Conservation (phyloP, 1,140 invertebrate genomes). For the Monochamus saltuarius region DNA sequence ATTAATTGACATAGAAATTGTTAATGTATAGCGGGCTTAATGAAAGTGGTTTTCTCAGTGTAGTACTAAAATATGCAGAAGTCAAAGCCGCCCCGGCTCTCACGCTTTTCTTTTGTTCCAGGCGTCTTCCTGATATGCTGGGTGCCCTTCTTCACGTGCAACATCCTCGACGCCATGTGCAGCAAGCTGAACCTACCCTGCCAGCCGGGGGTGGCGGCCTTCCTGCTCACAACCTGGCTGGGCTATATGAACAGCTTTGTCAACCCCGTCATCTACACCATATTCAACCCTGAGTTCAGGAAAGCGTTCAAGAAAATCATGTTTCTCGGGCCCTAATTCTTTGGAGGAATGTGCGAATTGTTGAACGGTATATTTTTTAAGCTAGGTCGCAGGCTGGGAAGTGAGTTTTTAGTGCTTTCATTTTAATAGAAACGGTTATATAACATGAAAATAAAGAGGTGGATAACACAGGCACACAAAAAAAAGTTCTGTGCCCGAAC, state of each 20-base stretch:
- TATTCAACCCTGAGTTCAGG: constrained; percentile 98
- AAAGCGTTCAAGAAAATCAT: constrained; percentile 98
- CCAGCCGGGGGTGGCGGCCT: constrained; percentile 83
- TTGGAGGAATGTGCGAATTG: neutral
- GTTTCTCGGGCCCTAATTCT: constrained; percentile 55
- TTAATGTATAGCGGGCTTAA: too few species aligned
- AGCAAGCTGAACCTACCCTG: constrained; percentile 80
- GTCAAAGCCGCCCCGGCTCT: too few species aligned
- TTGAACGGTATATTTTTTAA: neutral
- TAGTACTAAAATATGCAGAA: too few species aligned
- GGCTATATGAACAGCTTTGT: constrained; percentile 99
- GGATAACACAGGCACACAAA: neutral
- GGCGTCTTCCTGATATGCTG: constrained; percentile 95
- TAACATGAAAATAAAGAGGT: neutral
- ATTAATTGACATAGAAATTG: too few species aligned
- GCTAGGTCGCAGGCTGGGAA: constrained; percentile 9
- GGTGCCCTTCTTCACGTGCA: constrained; percentile 98
- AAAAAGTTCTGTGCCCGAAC: too few species aligned
- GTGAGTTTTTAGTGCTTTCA: too few species aligned
- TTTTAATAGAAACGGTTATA: neutral
- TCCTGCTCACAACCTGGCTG: constrained; percentile 96
- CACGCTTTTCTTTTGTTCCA: constrained; percentile 45
- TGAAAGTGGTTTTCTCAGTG: too few species aligned
- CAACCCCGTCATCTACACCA: constrained; percentile 98
- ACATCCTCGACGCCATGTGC: constrained; percentile 94